A percentile compares a stretch with the other conserved stretches of the same genome.
Evolutionary conservation across 1,140 invertebrate genomes (phyloP).

Genomic region (Caenorhabditis latens): DNA sequence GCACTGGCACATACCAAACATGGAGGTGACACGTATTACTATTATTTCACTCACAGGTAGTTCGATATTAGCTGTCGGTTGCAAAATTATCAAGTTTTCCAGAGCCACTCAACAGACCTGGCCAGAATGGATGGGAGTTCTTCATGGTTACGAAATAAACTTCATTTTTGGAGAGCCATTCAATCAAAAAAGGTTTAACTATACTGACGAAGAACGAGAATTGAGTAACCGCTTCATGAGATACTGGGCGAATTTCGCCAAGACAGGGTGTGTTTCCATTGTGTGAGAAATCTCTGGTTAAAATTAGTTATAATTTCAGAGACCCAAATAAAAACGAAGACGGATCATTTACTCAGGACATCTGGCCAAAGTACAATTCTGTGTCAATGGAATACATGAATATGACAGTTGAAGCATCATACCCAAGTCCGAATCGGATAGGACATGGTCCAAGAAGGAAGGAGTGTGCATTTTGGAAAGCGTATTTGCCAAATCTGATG

Average conservation of each 20-base stretch:
- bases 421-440: slow-evolving; percentile 79
- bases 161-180: slow-evolving; percentile 94
- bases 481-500: slow-evolving; percentile 90
- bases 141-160: slow-evolving; percentile 94
- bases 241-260: slow-evolving; percentile 96
- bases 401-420: slow-evolving; percentile 84
- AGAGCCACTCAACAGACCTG: slow-evolving; percentile 83
- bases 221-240: slow-evolving; percentile 90
- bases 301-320: slow-evolving; percentile 80
- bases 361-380: slow-evolving; percentile 89
- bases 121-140: slow-evolving; percentile 94
- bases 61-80: neutral
- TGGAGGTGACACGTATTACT: slow-evolving; percentile 79
- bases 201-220: slow-evolving; percentile 86
- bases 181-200: slow-evolving; percentile 81
- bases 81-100: neutral
- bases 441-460: slow-evolving; percentile 88
- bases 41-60: slow-evolving; percentile 89
- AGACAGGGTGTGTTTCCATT: slow-evolving; percentile 84
- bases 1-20: slow-evolving; percentile 80
- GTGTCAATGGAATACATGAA: slow-evolving; percentile 88
- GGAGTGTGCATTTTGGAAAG: slow-evolving; percentile 95
- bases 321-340: slow-evolving; percentile 85
- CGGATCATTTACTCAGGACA: slow-evolving; percentile 81
- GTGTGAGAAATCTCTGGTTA: too few species aligned